Percentiles rank a stretch among this genome's conserved stretches.
These are phyloP conservation scores for Scaptomyza pallida DNA, from an alignment of 1,140 invertebrate genomes.

Conservation along the genomic window DNA sequence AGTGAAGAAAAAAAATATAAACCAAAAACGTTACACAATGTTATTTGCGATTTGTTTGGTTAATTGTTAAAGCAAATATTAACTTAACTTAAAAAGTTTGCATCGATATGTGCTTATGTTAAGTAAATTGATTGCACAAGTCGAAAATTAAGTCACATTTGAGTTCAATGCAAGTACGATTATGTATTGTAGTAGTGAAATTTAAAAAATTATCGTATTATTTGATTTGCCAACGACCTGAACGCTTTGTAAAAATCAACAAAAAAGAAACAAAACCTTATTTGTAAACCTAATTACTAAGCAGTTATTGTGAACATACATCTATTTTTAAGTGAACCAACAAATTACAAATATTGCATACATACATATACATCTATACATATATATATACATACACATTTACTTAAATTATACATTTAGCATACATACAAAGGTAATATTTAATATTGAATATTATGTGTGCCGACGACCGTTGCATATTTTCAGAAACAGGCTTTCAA, in stretches of 20 bases:
- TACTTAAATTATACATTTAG: constrained; percentile 29
- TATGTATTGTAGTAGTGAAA: constrained; percentile 70
- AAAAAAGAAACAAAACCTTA: constrained; percentile 15
- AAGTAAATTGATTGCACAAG: constrained; percentile 55
- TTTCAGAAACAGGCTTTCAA: constrained; percentile 33
- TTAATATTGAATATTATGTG: constrained; percentile 31
- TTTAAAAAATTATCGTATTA: constrained; percentile 22
- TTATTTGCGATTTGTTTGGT: constrained; percentile 77
- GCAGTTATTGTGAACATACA: constrained; percentile 57
- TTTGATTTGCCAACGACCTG: constrained; percentile 70
- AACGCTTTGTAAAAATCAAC: constrained; percentile 69
- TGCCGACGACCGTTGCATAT: constrained; percentile 28
- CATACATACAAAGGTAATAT: constrained; percentile 24
- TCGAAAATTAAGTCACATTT: constrained; percentile 24
- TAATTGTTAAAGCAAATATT: constrained; percentile 70
- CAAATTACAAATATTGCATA: constrained; percentile 51
- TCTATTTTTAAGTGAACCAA: constrained; percentile 39
- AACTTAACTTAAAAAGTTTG: constrained; percentile 16
- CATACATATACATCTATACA: constrained; percentile 35
- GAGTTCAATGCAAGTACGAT: constrained; percentile 41
- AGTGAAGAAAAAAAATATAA: background rate
- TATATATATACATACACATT: constrained; percentile 32
- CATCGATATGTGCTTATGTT: constrained; percentile 42
- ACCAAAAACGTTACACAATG: constrained; percentile 45
- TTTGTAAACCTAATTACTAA: constrained; percentile 47